A percentile compares a stretch with the other conserved stretches of the same genome.
Evolutionary conservation across 1,140 invertebrate genomes (phyloP).

Genomic region (Drosophila insularis): DNA sequence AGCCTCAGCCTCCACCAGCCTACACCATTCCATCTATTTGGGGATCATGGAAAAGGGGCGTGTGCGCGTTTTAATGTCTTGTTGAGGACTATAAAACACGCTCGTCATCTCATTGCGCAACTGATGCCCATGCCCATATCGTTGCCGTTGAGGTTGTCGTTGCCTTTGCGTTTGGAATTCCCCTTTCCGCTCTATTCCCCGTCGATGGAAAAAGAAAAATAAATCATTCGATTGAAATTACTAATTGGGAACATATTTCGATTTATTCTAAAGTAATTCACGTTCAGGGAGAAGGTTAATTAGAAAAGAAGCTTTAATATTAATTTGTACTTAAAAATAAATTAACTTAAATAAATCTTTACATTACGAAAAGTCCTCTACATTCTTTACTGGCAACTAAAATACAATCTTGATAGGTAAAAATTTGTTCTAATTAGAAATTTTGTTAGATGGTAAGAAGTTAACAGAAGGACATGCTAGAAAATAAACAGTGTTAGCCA

Average conservation of each 20-base stretch:
- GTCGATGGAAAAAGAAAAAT: background rate
- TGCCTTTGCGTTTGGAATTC: background rate
- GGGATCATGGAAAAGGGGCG: slow-evolving; percentile 38
- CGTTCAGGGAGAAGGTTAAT: background rate
- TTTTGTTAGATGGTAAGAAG: too few species aligned
- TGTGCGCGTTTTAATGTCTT: slow-evolving; percentile 72
- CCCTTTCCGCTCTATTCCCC: background rate
- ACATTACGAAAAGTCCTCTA: background rate
- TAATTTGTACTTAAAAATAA: background rate
- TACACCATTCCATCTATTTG: background rate
- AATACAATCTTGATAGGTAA: background rate
- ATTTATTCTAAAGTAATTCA: background rate
- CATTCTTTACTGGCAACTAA: background rate
- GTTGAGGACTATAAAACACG: slow-evolving; percentile 74
- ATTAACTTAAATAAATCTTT: background rate
- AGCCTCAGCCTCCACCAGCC: background rate
- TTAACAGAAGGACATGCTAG: too few species aligned
- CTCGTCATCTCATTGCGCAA: slow-evolving; percentile 55
- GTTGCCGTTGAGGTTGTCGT: background rate
- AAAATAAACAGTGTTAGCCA: too few species aligned
- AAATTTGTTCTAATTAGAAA: too few species aligned
- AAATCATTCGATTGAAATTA: slow-evolving; percentile 1
- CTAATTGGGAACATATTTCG: background rate
- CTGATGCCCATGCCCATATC: slow-evolving; percentile 20
- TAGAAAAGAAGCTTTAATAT: background rate